Base-by-base conservation (phyloP, 2,888 invertebrate genomes). In the Tubiluchus corallicola region DNA sequence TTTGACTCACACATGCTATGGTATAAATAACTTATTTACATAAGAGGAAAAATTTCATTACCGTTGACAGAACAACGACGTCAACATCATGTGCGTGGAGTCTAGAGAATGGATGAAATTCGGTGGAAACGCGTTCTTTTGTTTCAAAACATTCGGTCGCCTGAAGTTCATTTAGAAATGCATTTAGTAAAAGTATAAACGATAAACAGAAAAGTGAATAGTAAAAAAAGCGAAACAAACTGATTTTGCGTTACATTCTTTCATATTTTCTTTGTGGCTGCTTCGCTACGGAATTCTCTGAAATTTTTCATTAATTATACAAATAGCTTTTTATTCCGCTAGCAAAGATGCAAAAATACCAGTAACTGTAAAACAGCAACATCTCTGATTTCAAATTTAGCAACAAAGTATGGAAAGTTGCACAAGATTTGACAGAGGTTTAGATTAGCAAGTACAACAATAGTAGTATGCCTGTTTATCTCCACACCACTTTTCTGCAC, bases 51-150 rank as follows among this genome's bases (percentile, higher is more conserved):
- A n/a, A 47, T 15, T 5, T 43, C 16, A 21, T 19, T 47, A 53
- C 52, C 52, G 51, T 65, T 82, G 80, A 58, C 85, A 84, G 65
- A 78, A 71, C 54, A 99, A 69, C 4, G 92, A 82, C 2, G 98
- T 99, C 50, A 99, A 72, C 94, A 98, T 96, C 98, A 99, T 99
- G 68, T 99, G 98, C 57, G 80, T 77, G 43, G 96, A 90, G 69
- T 99, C 98, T 60, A 99, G 70, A 20, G 96, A 96, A 68, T 99
- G 98, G 59, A 99, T 82, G 68, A 85, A 98, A 70, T 99, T 99
- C 1, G 98, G 98, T 16, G 98, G 87, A 69, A 98, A 98, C 38
- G 92, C 98, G 70, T 96, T 96, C 63, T 59, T 64, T 52, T 71
- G 69, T 53, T 68, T 69, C 47, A 54, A 50, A 1, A 54, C 46